Base-by-base conservation (phyloP, 2,888 invertebrate species). In the Cephus rjabovi region DNA sequence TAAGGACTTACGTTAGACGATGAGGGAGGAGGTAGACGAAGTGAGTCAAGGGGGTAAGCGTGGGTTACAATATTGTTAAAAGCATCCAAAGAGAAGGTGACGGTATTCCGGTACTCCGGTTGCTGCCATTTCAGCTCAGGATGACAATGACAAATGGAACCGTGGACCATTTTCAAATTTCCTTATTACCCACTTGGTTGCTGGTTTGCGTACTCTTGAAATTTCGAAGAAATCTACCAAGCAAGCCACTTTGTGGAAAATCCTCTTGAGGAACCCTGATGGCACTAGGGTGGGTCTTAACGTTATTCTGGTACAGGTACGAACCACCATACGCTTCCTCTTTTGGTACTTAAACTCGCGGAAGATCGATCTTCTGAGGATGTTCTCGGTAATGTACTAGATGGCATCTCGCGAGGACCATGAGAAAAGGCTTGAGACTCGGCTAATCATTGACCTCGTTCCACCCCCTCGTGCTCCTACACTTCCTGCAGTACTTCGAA, bases 101-200 rank as follows among this genome's bases (percentile, higher is more conserved):
- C 23, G 56, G 82, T 81, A 80, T 77, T 77, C 77, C 79, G 71
- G 77, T 81, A 75, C 83, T 76, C 75, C 79, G 78, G 34, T 40
- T 73, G 76, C 34, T 76, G 76, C 75, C 85, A 80, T 85, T 82
- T 83, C 82, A 79, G 81, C 83, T 82, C 81, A 85, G 84, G 79
- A 84, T 87, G 89, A 90, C 90, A 89, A 87, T 90, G 90, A 90
- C 86, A 86, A 88, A 90, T 89, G 87, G 85, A 83, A 83, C 78
- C 83, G 84, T 81, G 81, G 81, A 80, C 84, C 85, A 86, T 88
- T 84, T 84, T 85, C 86, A 87, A 89, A 89, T 89, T 88, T 89
- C 89, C 87, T 89, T 89, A 87, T 88, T 87, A 87, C 82, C 82
- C 79, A 56, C 71, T 71, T 34, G 56, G 56, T 23, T 56, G 23